Conservation (phyloP, 2,113 vertebrate species). For the Microtus oregoni region DNA sequence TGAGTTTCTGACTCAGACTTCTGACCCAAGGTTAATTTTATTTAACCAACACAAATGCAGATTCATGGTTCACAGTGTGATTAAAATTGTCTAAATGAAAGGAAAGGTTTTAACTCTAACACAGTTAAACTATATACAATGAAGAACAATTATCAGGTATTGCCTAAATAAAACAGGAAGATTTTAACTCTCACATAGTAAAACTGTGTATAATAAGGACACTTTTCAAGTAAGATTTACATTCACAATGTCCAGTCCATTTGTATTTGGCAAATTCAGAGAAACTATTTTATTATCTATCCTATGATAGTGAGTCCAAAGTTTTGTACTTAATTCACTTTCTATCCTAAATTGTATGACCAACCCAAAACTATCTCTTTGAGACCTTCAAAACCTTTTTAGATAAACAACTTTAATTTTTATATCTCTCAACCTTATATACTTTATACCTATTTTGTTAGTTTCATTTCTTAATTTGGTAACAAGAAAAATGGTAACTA, state of each 20-base stretch:
- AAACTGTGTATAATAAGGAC: too few relatives aligned
- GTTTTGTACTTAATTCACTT: not conserved
- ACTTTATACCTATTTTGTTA: not conserved
- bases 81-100: not conserved
- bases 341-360: not conserved
- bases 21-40: not conserved
- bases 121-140: not conserved
- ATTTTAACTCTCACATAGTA: too few relatives aligned
- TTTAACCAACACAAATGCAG: not conserved
- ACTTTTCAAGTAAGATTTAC: not conserved
- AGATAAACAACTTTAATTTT: not conserved
- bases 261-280: not conserved
- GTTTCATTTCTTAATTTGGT: not conserved
- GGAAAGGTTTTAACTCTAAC: not conserved
- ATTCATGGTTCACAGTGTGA: not conserved
- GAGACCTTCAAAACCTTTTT: not conserved
- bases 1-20: too few relatives aligned
- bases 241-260: not conserved
- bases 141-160: too few relatives aligned
- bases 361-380: not conserved
- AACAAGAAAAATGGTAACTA: not conserved
- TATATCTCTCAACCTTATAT: not conserved
- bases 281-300: not conserved
- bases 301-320: not conserved
- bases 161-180: too few relatives aligned